These are phyloP conservation scores for Drosophila melanosoma DNA, from an alignment of 2,888 invertebrate species.

Conservation along the genomic window DNA sequence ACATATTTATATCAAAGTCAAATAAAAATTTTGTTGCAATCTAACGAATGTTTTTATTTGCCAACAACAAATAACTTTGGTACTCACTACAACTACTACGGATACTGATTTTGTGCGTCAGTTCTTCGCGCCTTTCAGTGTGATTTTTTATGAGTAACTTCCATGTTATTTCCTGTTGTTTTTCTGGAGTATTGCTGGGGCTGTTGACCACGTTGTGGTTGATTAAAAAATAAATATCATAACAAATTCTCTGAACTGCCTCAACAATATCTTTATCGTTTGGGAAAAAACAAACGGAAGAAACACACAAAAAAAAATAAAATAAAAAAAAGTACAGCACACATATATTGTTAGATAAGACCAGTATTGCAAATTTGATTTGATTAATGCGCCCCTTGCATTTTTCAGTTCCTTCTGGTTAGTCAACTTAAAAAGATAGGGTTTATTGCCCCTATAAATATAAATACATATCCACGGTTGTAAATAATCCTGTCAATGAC, in stretches of 20 bases:
- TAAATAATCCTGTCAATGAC: constrained; percentile 31
- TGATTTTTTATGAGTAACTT: constrained; percentile 44
- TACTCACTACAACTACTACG: constrained; percentile 7
- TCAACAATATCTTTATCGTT: constrained; percentile 16
- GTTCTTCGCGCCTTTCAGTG: constrained; percentile 12
- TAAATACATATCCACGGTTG: constrained; percentile 16
- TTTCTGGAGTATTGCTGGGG: not conserved
- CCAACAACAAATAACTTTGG: constrained; percentile 41
- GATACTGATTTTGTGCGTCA: constrained; percentile 2
- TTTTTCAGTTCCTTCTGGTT: not conserved
- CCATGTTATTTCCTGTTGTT: constrained; percentile 62
- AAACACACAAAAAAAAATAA: not conserved
- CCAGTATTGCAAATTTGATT: constrained; percentile 26
- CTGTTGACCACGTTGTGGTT: constrained; percentile 24
- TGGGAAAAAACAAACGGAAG: not conserved
- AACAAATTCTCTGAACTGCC: constrained; percentile 36
- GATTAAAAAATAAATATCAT: not conserved
- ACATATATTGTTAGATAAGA: constrained; percentile 21
- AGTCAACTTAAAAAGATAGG: constrained; percentile 22
- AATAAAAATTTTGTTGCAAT: constrained; percentile 35
- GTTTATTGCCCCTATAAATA: constrained; percentile 14
- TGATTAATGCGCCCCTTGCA: constrained; percentile 22
- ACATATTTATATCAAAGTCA: constrained; percentile 5
- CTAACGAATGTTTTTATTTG: constrained; percentile 44
- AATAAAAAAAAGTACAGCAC: not conserved